Evolutionary conservation across 2,113 vertebrate species (phyloP).

Genomic region (Tupaia tana): DNA sequence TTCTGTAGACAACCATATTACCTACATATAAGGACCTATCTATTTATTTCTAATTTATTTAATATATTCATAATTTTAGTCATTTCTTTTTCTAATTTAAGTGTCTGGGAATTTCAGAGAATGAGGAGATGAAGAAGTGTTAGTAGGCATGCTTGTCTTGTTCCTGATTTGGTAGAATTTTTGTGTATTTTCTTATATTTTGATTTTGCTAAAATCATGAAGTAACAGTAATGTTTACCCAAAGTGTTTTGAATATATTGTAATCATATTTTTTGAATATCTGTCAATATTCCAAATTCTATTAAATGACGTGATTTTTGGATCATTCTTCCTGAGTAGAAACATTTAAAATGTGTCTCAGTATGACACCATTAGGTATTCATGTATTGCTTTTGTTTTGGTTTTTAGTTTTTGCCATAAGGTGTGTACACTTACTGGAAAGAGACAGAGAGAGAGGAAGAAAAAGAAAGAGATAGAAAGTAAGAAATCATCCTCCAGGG

Average conservation of each 20-base stretch:
- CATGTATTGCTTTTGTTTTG: not conserved
- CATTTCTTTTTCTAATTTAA: not conserved
- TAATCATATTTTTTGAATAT: not conserved
- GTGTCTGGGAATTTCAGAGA: not conserved
- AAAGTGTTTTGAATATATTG: not conserved
- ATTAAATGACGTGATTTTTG: not conserved
- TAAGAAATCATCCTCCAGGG: too few species aligned
- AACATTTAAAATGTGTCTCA: not conserved
- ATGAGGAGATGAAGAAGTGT: not conserved
- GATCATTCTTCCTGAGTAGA: not conserved
- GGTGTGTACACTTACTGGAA: too few species aligned
- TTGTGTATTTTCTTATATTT: not conserved
- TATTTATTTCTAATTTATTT: not conserved
- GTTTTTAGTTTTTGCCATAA: not conserved
- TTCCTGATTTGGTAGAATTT: not conserved
- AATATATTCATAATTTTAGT: not conserved
- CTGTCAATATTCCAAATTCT: not conserved
- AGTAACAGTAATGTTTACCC: not conserved
- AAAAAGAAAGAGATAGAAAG: too few species aligned
- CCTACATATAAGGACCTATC: not conserved
- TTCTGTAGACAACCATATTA: not conserved
- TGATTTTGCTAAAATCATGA: not conserved
- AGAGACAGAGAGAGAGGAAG: too few species aligned
- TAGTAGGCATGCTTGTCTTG: not conserved
- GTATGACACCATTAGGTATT: not conserved